phyloP scores from a whole-genome alignment of 2,888 invertebrate genomes.

The Drosophila planitibia region DNA sequence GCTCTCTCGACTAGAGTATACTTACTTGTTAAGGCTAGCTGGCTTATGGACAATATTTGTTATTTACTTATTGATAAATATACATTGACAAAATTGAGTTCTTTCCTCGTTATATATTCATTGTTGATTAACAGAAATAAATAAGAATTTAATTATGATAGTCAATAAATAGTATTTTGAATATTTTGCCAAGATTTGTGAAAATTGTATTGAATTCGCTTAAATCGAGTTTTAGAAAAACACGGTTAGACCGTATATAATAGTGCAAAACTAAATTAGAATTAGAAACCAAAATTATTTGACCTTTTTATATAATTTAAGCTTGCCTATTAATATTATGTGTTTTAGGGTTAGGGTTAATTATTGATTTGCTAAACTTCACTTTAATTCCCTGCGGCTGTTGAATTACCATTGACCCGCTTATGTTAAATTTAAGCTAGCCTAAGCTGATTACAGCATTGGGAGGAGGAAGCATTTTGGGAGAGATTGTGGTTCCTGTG shows the following conservation, averaged over 20 bases:
- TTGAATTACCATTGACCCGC: background rate
- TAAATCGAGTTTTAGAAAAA: background rate
- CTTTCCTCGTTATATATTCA: background rate
- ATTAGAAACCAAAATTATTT: background rate
- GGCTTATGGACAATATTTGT: background rate
- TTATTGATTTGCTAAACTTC: background rate
- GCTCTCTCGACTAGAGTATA: background rate
- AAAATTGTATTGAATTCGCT: background rate
- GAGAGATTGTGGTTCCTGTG: no score
- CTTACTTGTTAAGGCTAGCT: background rate
- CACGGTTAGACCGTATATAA: background rate
- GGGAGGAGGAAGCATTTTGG: background rate
- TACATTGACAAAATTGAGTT: background rate
- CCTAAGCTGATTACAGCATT: background rate
- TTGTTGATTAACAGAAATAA: background rate
- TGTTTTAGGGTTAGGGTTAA: no score
- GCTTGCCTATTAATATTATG: no score
- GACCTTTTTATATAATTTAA: background rate
- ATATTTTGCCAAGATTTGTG: background rate
- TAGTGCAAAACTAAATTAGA: background rate
- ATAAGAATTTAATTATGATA: background rate
- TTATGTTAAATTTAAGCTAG: background rate
- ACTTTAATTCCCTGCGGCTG: background rate
- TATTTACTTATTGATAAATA: background rate
- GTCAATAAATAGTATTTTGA: background rate